These are phyloP conservation scores for Trichosurus vulpecula DNA, from an alignment of 2,797 vertebrate genomes.

Conservation along the genomic window DNA sequence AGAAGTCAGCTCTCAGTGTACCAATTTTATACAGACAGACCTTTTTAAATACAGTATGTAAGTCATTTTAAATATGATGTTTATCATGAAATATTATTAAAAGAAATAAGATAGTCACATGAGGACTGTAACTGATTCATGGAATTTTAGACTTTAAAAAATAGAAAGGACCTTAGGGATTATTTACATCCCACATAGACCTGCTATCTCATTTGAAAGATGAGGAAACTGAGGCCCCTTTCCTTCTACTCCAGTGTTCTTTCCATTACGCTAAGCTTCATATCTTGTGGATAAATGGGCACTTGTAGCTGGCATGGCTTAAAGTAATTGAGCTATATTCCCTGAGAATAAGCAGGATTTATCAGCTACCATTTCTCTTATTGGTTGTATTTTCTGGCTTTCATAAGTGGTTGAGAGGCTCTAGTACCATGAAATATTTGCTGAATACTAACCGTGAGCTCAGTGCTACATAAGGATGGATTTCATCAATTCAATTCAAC, in stretches of 20 bases:
- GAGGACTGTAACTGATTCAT: neutral
- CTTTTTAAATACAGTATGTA: neutral
- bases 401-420: neutral
- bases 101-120: neutral
- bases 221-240: neutral
- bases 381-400: neutral
- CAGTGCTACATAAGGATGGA: neutral
- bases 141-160: neutral
- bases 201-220: neutral
- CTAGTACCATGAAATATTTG: neutral
- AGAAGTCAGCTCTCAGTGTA: neutral
- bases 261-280: neutral
- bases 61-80: neutral
- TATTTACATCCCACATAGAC: neutral
- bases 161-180: neutral
- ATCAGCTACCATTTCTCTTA: neutral
- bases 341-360: neutral
- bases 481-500: neutral
- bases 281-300: neutral
- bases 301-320: neutral
- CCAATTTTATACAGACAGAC: neutral
- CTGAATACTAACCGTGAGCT: neutral
- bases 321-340: neutral
- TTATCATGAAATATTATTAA: conserved; percentile 7
- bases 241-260: neutral